phyloP scores from a whole-genome alignment of 2,113 vertebrate genomes.

The Aphyosemion australe region DNA sequence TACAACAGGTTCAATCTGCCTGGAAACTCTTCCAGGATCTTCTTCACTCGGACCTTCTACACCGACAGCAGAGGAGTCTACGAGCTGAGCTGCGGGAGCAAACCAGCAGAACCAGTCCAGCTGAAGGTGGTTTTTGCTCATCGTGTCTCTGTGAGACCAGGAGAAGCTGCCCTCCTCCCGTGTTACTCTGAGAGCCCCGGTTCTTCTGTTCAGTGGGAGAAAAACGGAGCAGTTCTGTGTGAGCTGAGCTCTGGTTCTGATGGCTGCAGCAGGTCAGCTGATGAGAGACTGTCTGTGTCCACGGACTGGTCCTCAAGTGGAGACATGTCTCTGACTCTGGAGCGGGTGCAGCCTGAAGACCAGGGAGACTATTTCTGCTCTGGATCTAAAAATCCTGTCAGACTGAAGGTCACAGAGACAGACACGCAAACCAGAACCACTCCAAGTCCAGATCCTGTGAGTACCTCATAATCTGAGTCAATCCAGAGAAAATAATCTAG shows the following conservation, averaged over 20 bases:
- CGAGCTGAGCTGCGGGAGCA: neutral
- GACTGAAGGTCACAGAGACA: neutral
- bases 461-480: too few relatives aligned
- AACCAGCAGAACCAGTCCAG: neutral
- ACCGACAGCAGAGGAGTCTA: neutral
- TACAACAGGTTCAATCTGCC: too few relatives aligned
- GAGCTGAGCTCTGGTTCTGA: neutral
- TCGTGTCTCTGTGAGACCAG: neutral
- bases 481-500: too few relatives aligned
- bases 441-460: too few relatives aligned
- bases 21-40: too few relatives aligned
- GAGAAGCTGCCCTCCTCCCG: neutral
- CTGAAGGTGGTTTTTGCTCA: neutral
- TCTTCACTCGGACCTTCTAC: too few relatives aligned
- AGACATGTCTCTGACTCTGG: neutral
- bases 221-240: rapidly evolving
- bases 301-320: neutral
- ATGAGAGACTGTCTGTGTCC: neutral
- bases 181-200: neutral
- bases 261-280: neutral
- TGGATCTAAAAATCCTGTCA: rapidly evolving
- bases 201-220: neutral
- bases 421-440: too few relatives aligned
- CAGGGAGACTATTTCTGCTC: neutral
- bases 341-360: neutral